Base-by-base conservation (phyloP, 2,888 invertebrate species). In the Dysmachus trigonus region DNA sequence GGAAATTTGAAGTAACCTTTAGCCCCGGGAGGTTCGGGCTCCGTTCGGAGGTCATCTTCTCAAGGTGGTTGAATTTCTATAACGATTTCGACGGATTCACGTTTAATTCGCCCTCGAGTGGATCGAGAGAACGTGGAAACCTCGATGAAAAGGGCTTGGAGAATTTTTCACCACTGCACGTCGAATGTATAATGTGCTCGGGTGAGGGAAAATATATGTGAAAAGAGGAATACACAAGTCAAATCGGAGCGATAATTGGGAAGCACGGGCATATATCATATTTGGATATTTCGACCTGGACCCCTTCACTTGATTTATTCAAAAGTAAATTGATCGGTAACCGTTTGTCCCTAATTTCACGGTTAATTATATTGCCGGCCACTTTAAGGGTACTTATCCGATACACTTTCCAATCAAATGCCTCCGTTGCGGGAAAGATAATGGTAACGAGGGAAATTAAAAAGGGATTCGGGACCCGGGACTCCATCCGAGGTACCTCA, bases 141-240 rank as follows among this genome's bases (percentile, higher is more conserved):
- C 30, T 72, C 83, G 71, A 83, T 72, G n/a, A n/a, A 83, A 83
- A 83, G 71, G 38, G 72, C 83, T 30, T 38, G 8, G n/a, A 27
- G 38, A 7, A 72, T 83, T n/a, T 15, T 83, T n/a, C 38, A 73
- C 27, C 41, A 31, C 18, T 38, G 71, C 35, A 62, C 41, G 72
- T 15, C 83, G 27, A 41, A 62, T 62, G 62, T 62, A 8, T 27
- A 41, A 62, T 62, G 62, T 62, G 2, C 33, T 72, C 18, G 72
- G 72, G 38, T 53, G 72, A 41, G 72, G 33, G 22, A 15, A 72
- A 35, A 41, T 62, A 13, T 72, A 7, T 72, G 38, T n/a, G n/a
- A n/a, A n/a, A 83, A 83, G 72, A 83, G 83, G 72, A 72, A 72
- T 83, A 83, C 72, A 83, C 72, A 83, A 83, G 83, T 83, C 72